A percentile compares a stretch with the other conserved stretches of the same genome.
Evolutionary conservation across 1,140 invertebrate genomes (phyloP).

Genomic region (Pseudomyrmex pallidus): DNA sequence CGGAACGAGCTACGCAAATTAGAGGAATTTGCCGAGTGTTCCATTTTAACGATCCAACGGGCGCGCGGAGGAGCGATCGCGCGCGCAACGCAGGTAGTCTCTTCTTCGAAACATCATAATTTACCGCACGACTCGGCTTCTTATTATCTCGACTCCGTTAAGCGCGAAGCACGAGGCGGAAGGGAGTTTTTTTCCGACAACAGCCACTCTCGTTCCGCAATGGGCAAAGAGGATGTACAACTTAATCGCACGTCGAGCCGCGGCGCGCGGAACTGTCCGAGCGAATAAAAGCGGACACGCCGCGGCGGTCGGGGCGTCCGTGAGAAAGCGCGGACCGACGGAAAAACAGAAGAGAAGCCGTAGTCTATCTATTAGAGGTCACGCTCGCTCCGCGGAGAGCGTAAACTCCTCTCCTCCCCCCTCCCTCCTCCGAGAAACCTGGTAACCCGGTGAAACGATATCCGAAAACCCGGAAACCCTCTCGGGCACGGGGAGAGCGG

Average conservation of each 20-base stretch:
- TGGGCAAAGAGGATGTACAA: conserved; percentile 26
- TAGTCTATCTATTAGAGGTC: conserved; percentile 28
- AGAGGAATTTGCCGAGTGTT: neutral
- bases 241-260: conserved; percentile 51
- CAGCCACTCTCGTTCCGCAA: conserved; percentile 7
- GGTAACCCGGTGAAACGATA: conserved; percentile 55
- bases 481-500: neutral
- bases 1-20: conserved; percentile 36
- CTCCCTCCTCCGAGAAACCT: neutral
- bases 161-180: conserved; percentile 13
- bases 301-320: neutral
- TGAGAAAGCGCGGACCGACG: conserved; percentile 1
- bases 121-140: conserved; percentile 43
- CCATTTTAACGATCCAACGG: conserved; percentile 34
- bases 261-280: conserved; percentile 41
- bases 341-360: conserved; percentile 40
- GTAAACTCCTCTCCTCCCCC: neutral
- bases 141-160: conserved; percentile 43
- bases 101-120: conserved; percentile 54
- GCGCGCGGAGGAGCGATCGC: neutral
- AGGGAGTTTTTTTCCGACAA: conserved; percentile 38
- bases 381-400: conserved; percentile 10
- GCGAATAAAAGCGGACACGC: conserved; percentile 31
- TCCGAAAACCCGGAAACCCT: conserved; percentile 43
- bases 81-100: neutral